Evolutionary conservation across 2,797 vertebrate genomes (phyloP).

Genomic region (Cynodonichthys magdalenae): DNA sequence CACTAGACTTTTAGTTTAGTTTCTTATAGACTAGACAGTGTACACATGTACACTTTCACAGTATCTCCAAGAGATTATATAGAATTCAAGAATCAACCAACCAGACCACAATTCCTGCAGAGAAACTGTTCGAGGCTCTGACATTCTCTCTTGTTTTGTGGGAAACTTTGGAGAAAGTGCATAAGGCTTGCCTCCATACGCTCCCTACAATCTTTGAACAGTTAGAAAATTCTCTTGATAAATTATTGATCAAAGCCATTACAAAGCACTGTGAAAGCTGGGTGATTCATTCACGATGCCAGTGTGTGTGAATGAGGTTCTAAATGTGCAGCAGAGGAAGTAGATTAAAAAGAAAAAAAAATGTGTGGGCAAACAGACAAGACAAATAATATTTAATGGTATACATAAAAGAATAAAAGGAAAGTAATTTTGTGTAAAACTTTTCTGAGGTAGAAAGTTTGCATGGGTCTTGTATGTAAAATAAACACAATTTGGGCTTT

Average conservation of each 20-base stretch:
- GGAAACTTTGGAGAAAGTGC: slow-evolving; percentile 30
- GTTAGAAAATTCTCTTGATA: slow-evolving; percentile 66
- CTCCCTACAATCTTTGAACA: slow-evolving; percentile 56
- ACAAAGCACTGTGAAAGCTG: slow-evolving; percentile 53
- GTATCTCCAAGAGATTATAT: background rate
- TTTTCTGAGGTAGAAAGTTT: background rate
- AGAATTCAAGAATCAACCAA: background rate
- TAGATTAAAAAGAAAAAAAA: background rate
- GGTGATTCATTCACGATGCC: slow-evolving; percentile 32
- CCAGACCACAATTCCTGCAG: background rate
- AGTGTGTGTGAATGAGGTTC: slow-evolving; percentile 19
- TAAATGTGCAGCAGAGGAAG: slow-evolving; percentile 20
- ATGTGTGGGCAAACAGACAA: slow-evolving; percentile 13
- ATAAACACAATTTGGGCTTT: background rate
- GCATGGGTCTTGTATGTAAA: slow-evolving; percentile 13
- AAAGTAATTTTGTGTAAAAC: background rate
- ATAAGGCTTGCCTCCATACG: slow-evolving; percentile 45
- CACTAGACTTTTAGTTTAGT: background rate
- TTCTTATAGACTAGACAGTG: background rate
- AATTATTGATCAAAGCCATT: slow-evolving; percentile 78
- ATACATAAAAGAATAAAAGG: background rate
- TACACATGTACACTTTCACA: background rate
- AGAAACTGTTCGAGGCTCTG: background rate
- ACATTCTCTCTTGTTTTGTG: slow-evolving; percentile 9
- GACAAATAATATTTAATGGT: background rate